phyloP scores from a whole-genome alignment of 2,888 invertebrate genomes.

The Pheosia gnoma region DNA sequence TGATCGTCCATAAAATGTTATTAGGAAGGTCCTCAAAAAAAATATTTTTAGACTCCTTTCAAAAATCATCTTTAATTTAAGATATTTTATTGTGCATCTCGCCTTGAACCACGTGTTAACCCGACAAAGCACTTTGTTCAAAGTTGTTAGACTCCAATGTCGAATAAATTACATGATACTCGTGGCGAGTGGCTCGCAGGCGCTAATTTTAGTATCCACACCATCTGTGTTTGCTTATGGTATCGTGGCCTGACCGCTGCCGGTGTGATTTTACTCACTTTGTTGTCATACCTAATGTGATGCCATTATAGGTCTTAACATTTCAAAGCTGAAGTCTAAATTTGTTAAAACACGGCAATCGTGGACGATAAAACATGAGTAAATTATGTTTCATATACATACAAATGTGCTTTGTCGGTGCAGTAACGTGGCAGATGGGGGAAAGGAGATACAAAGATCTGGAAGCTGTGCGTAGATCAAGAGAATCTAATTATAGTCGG shows the following conservation, averaged over 20 bases:
- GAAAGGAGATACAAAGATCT: background rate
- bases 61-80: background rate
- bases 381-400: constrained; percentile 5
- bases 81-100: background rate
- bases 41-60: background rate
- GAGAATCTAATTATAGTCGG: too few relatives aligned
- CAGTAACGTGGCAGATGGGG: background rate
- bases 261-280: constrained; percentile 4
- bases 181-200: constrained; percentile 2
- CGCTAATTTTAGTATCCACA: constrained; percentile 12
- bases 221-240: constrained; percentile 12
- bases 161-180: constrained; percentile 6
- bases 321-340: background rate
- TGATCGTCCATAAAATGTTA: too few relatives aligned
- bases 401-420: background rate
- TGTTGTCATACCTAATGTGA: background rate
- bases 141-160: constrained; percentile 3
- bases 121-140: constrained; percentile 3
- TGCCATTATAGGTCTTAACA: background rate
- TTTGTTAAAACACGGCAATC: background rate
- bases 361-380: constrained; percentile 4
- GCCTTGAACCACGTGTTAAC: constrained; percentile 4
- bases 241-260: background rate
- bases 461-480: background rate
- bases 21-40: too few relatives aligned